Base-by-base conservation (phyloP, 2,888 invertebrate species). In the Nomada flava region DNA sequence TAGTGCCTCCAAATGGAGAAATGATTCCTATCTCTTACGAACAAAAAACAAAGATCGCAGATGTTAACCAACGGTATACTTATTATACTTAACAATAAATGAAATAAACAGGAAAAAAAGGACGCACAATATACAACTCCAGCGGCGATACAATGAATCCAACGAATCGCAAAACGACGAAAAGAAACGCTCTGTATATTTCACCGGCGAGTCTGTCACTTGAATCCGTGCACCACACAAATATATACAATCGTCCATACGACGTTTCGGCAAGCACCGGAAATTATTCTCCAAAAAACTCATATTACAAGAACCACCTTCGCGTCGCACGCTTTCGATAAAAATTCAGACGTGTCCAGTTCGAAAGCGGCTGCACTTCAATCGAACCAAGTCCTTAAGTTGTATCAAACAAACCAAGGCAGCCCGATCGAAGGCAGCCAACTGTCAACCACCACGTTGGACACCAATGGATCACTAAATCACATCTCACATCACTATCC, bases 351-450 rank as follows among this genome's bases (percentile, higher is more conserved):
- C 78, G 88, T 92, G 89, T 91, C 90, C 91, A 86, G 90, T 92
- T 89, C 86, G 85, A 91, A 80, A 76, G 70, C 47, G 85, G 91
- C 91, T 92, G 91, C 89, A 88, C 90, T 92, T 92, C 88, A 76
- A 89, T 85, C 82, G 86, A 88, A 85, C 75, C 65, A 44, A 11
- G 15, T 3, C 29, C 10, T 15, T 18, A 42, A 9, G n/a, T 69
- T 13, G 72, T 55, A 52, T 55, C 44, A 60, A 63, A 76, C 10
- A n/a, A 69, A 18, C 11, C 42, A 62, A 76, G 44, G 50, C 13
- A 69, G 62, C 69, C 68, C 80, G 84, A 89, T 89, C 86, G 89
- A 91, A 92, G 89, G 89, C 92, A 91, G 91, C 92, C 74, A 76
- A 64, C 85, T 83, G 83, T 87, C 86, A 86, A 65, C 63, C 68